Conservation (phyloP, 64 coral and sea anemone genomes). For the Pocillopora damicornis region DNA sequence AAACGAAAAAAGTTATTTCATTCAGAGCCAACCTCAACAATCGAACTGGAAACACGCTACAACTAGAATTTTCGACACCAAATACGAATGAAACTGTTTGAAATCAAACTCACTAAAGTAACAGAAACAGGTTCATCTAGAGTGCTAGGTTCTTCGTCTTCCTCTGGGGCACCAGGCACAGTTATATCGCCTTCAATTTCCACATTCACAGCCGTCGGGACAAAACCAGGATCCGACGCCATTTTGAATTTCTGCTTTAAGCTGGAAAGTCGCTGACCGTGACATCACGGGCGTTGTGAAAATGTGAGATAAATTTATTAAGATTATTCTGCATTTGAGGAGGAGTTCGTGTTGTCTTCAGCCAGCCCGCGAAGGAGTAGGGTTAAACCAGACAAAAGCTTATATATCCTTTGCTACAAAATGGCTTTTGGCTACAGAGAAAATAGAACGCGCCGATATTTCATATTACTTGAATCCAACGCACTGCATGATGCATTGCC, state of each 20-base stretch:
- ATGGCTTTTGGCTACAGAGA: too few relatives aligned
- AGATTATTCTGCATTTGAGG: too few relatives aligned
- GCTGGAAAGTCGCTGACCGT: neutral
- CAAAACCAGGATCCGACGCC: constrained; percentile 84
- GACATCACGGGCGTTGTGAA: neutral
- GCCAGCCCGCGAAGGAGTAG: neutral
- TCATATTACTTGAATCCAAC: too few relatives aligned
- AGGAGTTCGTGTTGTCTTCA: too few relatives aligned
- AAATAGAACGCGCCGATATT: too few relatives aligned
- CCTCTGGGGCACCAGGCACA: constrained; percentile 95
- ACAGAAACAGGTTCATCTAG: constrained; percentile 91
- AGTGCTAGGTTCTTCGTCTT: constrained; percentile 91
- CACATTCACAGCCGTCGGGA: constrained; percentile 78
- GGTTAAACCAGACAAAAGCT: too few relatives aligned
- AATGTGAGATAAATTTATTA: neutral
- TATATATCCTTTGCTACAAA: too few relatives aligned
- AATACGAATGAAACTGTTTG: neutral
- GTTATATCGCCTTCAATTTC: constrained; percentile 99
- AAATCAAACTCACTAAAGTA: constrained; percentile 77
- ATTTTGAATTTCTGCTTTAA: constrained; percentile 66
- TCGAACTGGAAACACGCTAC: neutral
- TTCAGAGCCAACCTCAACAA: neutral
- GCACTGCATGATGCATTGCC: too few relatives aligned
- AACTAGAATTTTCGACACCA: neutral
- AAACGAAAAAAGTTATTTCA: constrained; percentile 36